Conservation (phyloP, 2,113 vertebrate genomes). For the Thinocorus orbignyianus region DNA sequence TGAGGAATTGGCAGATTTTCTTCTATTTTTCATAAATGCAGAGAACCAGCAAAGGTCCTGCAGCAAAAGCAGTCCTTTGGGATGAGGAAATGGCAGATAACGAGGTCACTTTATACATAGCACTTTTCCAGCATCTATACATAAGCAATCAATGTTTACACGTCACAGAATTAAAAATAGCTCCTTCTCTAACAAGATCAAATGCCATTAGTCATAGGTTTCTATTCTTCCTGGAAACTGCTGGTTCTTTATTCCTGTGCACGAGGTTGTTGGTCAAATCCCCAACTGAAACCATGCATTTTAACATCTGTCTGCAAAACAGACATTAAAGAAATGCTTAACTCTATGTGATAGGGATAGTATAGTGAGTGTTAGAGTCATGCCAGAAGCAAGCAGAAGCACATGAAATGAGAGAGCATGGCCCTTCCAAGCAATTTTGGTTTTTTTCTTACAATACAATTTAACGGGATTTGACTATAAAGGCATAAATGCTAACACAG, state of each 20-base stretch:
- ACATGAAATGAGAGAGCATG: background rate
- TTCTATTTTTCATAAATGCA: background rate
- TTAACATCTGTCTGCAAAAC: background rate
- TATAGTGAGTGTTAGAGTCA: background rate
- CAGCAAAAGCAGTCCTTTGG: background rate
- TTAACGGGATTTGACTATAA: background rate
- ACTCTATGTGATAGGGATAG: background rate
- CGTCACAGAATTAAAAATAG: constrained; percentile 57
- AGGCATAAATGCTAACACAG: background rate
- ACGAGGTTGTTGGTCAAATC: background rate
- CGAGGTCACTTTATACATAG: background rate
- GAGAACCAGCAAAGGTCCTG: background rate
- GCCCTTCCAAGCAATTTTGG: background rate
- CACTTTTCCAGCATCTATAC: background rate
- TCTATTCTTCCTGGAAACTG: background rate
- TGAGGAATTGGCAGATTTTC: background rate
- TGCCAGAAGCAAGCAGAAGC: background rate
- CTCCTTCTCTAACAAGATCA: constrained; percentile 11
- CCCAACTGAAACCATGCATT: background rate
- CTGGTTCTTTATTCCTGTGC: background rate
- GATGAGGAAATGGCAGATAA: background rate
- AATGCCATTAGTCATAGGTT: constrained; percentile 40
- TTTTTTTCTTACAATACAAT: background rate
- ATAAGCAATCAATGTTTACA: constrained; percentile 37
- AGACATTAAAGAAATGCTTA: background rate